Evolutionary conservation across 2,888 invertebrate species (phyloP).

Genomic region (Watsonalla cultraria): DNA sequence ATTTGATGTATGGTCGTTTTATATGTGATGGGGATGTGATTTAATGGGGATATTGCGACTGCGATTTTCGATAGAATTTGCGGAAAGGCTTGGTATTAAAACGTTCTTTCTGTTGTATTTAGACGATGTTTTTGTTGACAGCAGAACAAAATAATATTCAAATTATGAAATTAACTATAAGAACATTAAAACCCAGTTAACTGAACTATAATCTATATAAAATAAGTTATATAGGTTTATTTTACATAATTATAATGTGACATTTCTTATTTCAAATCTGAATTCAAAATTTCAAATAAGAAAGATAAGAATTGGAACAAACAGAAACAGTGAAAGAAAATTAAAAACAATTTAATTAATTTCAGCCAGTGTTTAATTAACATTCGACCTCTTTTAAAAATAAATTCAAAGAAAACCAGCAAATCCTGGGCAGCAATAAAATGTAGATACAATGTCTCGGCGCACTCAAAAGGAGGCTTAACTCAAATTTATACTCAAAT

Average conservation of each 20-base stretch:
- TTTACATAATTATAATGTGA: no score
- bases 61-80: not conserved
- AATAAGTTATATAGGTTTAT: no score
- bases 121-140: no score
- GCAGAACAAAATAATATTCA: no score
- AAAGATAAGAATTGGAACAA: no score
- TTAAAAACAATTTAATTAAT: conserved; percentile 28
- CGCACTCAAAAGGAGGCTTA: conserved; percentile 45
- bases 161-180: no score
- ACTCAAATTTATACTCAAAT: conserved; percentile 75
- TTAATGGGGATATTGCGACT: not conserved
- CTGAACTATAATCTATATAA: no score
- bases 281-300: no score
- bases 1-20: not conserved
- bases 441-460: conserved; percentile 31
- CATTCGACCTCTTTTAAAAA: conserved; percentile 33
- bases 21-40: not conserved
- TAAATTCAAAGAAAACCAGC: conserved; percentile 39
- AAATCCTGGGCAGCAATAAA: conserved; percentile 52
- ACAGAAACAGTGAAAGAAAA: not conserved
- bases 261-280: no score
- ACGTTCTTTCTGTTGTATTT: no score
- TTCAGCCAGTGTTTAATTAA: conserved; percentile 12
- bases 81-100: not conserved
- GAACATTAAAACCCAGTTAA: no score